A percentile compares a stretch with the other conserved stretches of the same genome.
phyloP scores from a whole-genome alignment of 92 coral and sea anemone species.

The Desmophyllum pertusum region DNA sequence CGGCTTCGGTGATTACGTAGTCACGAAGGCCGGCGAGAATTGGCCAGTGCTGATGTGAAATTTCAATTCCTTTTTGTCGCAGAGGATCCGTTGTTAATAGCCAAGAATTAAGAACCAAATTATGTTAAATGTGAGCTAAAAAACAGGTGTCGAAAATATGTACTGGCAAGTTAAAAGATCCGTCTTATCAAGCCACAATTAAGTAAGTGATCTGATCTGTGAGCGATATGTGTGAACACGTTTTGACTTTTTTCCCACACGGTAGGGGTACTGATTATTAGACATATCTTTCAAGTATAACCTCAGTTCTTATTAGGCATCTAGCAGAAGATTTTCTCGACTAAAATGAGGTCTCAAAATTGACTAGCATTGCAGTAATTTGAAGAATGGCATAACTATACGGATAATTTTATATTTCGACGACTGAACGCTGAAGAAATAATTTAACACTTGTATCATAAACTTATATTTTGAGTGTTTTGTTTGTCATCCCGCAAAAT shows the following conservation, averaged over 20 bases:
- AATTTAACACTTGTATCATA: too few relatives aligned
- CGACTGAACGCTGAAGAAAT: too few relatives aligned
- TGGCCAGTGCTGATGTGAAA: neutral
- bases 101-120: neutral
- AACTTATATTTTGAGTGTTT: too few relatives aligned
- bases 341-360: neutral
- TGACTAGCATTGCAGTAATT: too few relatives aligned
- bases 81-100: slow-evolving; percentile 3
- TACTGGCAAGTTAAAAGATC: slow-evolving; percentile 11
- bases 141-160: slow-evolving; percentile 19
- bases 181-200: slow-evolving; percentile 11
- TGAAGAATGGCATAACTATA: too few relatives aligned
- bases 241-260: slow-evolving; percentile 19
- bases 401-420: too few relatives aligned
- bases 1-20: neutral
- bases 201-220: neutral
- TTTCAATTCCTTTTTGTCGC: neutral
- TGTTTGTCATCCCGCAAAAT: too few relatives aligned
- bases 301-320: neutral
- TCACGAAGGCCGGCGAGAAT: neutral
- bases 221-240: slow-evolving; percentile 31
- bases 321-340: neutral
- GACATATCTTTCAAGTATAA: slow-evolving; percentile 18
- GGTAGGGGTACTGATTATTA: neutral
- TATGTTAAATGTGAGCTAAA: neutral